Base-by-base conservation (phyloP, 2,888 invertebrate species). In the Eupithecia inturbata region DNA sequence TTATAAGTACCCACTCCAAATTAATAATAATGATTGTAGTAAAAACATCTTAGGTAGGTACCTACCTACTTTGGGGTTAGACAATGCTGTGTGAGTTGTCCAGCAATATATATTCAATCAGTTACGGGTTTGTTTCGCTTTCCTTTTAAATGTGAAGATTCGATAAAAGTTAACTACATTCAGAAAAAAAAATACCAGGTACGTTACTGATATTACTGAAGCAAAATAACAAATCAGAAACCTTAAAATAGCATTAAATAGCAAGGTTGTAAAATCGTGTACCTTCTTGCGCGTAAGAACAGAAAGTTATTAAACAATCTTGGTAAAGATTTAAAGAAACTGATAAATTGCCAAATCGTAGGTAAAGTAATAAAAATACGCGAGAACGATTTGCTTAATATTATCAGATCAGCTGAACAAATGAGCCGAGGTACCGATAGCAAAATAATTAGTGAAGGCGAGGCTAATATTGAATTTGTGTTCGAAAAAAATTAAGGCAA, bases 351-450 rank as follows among this genome's bases (percentile, higher is more conserved):
- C 77, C 75, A 79, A 71, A 80, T 81, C 83, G 83, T 79, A 83
- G 84, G 78, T 77, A 82, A 84, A 85, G 82, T 83, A 80, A 86
- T 82, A 84, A 84, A 86, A 84, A 77, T 82, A 78, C 82, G 76
- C 79, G 79, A 75, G 77, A 77, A 75, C 72, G 64, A 66, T 79
- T 82, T 79, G 82, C 80, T 81, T 85, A 83, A 87, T 85, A 84
- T 85, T 82, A 85, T 84, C 88, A 82, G 84, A 87, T 87, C 81
- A 83, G 85, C 84, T 84, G 83, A 82, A 86, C 79, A 81, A 82
- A 83, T 79, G 72, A 78, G 76, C 78, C 16, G 67, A 33, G 19
- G 33, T 84, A 87, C 73, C 62, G 86, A 71, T 66, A 31, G 82
- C 81, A 86, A 75, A 16, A 41, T 16, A 41, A 41, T 4, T 4